Conservation (phyloP, 2,797 vertebrate genomes). For the Tinamus major region DNA sequence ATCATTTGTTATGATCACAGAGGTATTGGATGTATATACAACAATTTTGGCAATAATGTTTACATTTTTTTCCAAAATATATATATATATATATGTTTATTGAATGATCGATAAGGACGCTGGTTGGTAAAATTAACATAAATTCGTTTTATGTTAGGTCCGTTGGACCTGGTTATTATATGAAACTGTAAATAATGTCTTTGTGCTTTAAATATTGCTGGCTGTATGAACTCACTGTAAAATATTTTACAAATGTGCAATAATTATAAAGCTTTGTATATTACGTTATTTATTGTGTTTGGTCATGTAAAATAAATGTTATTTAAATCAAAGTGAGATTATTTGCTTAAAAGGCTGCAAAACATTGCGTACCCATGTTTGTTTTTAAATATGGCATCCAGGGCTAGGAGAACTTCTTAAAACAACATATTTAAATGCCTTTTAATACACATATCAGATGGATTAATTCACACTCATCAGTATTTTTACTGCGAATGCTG, state of each 20-base stretch:
- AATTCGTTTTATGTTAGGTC: conserved; percentile 90
- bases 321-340: conserved; percentile 86
- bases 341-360: conserved; percentile 83
- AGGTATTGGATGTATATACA: conserved; percentile 76
- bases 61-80: conserved; percentile 80
- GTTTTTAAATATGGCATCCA: conserved; percentile 79
- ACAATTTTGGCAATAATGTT: conserved; percentile 89
- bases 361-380: conserved; percentile 75
- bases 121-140: conserved; percentile 87
- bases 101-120: conserved; percentile 85
- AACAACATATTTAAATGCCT: conserved; percentile 81
- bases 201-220: conserved; percentile 98
- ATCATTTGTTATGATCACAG: conserved; percentile 72
- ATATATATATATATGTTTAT: conserved; percentile 76
- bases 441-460: conserved; percentile 81
- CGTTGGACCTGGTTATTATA: conserved; percentile 93
- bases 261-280: conserved; percentile 99
- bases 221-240: conserved; percentile 95
- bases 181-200: conserved; percentile 93
- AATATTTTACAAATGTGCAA: conserved; percentile 99
- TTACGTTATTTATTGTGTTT: conserved; percentile 99
- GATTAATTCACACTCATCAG: conserved; percentile 85
- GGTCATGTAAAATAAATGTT: conserved; percentile 99
- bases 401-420: conserved; percentile 82
- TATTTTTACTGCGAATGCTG: conserved; percentile 81